phyloP scores from a whole-genome alignment of 2,888 invertebrate genomes.

The Pachymerium ferrugineum region DNA sequence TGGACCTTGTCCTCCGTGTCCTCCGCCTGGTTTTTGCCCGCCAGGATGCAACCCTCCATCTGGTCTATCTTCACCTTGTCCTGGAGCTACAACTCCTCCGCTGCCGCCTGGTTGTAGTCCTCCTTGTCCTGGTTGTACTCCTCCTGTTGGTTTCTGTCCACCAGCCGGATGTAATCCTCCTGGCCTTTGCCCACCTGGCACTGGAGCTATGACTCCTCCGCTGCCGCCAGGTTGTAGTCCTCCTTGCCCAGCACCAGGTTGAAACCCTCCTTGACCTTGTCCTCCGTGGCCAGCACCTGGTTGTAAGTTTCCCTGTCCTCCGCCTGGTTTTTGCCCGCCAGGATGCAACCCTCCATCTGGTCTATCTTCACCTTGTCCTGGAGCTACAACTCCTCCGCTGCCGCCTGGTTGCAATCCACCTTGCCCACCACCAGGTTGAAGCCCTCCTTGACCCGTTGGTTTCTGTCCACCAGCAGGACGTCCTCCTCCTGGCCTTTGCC shows the following conservation, averaged over 20 bases:
- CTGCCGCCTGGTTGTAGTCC: background rate
- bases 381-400: background rate
- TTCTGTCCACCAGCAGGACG: background rate
- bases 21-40: background rate
- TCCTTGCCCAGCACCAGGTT: background rate
- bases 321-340: background rate
- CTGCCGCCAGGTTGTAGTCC: background rate
- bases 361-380: background rate
- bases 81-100: background rate
- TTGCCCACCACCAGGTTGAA: background rate
- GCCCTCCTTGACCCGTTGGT: background rate
- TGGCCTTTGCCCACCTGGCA: background rate
- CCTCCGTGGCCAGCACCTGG: background rate
- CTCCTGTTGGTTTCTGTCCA: background rate
- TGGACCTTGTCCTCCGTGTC: background rate
- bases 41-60: background rate
- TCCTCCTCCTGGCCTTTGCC: background rate
- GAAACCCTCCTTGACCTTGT: background rate
- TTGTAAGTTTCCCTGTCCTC: background rate
- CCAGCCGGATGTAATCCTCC: background rate
- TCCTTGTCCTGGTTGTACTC: background rate
- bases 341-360: background rate
- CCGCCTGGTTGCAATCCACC: background rate
- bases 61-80: background rate
- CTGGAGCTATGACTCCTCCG: background rate